phyloP scores from a whole-genome alignment of 2,888 invertebrate species.

The Sinopyrophorus schimmeli region DNA sequence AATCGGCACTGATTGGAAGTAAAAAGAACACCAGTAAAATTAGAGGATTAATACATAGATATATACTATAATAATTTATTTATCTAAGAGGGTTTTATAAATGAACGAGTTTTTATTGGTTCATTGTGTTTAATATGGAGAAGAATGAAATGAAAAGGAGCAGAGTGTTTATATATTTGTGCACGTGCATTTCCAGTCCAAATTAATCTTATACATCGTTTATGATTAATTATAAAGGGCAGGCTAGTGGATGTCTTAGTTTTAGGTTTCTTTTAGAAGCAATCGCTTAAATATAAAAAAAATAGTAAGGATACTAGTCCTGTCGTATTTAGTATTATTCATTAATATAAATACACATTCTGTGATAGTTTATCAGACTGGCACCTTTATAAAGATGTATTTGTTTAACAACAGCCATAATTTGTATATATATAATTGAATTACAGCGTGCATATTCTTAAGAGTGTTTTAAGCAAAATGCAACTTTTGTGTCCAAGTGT shows the following conservation, averaged over 20 bases:
- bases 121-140: slow-evolving; percentile 1
- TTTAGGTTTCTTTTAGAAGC: not conserved
- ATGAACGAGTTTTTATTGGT: slow-evolving; percentile 20
- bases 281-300: not conserved
- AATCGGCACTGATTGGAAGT: too few relatives aligned
- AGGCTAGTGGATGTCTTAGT: slow-evolving; percentile 15
- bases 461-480: too few relatives aligned
- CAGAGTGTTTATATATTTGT: slow-evolving; percentile 13
- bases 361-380: slow-evolving; percentile 54
- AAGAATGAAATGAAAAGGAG: not conserved
- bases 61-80: slow-evolving; percentile 31
- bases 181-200: slow-evolving; percentile 13
- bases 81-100: slow-evolving; percentile 32
- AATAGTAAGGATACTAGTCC: slow-evolving; percentile 13
- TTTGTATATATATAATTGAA: not conserved
- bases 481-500: too few relatives aligned
- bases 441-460: slow-evolving; percentile 1
- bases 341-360: slow-evolving; percentile 47
- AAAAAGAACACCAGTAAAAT: slow-evolving; percentile 29
- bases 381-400: slow-evolving; percentile 42
- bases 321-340: slow-evolving; percentile 22
- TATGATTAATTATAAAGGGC: slow-evolving; percentile 3
- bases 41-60: slow-evolving; percentile 31
- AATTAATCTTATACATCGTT: too few relatives aligned
- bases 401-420: slow-evolving; percentile 25